Base-by-base conservation (phyloP, 1,140 invertebrate species). In the Heliconius hewitsoni region DNA sequence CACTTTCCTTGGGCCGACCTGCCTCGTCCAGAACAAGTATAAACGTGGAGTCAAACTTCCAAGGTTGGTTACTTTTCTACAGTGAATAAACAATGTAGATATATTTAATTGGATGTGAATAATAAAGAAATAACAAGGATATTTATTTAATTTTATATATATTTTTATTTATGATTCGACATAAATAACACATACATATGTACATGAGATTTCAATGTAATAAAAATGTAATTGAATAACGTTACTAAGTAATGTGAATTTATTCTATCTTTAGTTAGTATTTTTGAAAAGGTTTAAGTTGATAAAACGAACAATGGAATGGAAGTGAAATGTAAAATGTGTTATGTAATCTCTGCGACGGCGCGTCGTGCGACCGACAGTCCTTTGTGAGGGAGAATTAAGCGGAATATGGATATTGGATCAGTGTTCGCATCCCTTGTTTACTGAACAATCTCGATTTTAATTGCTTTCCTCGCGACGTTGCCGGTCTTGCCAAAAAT, bases 391-490 rank as follows among this genome's bases (percentile, higher is more conserved):
- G 86, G 73, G 71, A 73, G 60, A 71, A 77, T 87, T 85, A 84
- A 88, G 86, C 89, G 87, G 88, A 89, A 92, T 91, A 91, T 87
- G 89, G 89, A 89, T 93, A 91, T 93, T 91, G 88, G 86, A 89
- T 91, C 87, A 89, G 88, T 86, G 83, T 87, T 86, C 85, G 80
- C 84, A 82, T 81, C 83, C 46, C 85, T 87, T 89, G 87, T 91
- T 89, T 89, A 90, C 86, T 80, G 84, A 91, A 90, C 89, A 90
- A 91, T 89, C 89, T 90, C 71, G 85, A 85, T 89, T 93, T 92
- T 90, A 92, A 92, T 92, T 91, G 88, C 85, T 90, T 91, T 88
- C 81, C 83, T 79, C 80, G 76, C 73, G 76, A 71, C 46, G 27
- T 30, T 30, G 66, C 42, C 39, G 50, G 60, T 76, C 76, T 77